Percentiles rank a stretch among this genome's conserved stretches.
Evolutionary conservation across 2,888 invertebrate species (phyloP).

Genomic region (Acrocyrtus sp.): DNA sequence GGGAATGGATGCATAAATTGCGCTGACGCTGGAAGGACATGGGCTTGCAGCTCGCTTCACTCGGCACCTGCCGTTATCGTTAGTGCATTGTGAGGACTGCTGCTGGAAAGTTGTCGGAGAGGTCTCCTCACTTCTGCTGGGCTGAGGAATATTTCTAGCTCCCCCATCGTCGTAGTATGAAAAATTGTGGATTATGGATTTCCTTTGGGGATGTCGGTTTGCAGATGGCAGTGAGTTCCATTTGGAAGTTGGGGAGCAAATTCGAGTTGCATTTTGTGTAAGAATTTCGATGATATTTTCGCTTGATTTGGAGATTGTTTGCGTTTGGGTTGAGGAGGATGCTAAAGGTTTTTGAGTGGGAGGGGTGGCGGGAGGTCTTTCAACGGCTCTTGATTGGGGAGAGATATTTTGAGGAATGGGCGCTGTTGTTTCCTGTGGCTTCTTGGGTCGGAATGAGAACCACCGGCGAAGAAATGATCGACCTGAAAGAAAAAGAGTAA

Average conservation of each 20-base stretch:
- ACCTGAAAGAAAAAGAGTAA: constrained; percentile 16
- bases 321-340: background rate
- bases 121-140: background rate
- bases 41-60: constrained; percentile 6
- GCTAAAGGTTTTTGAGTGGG: background rate
- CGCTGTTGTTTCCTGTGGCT: background rate
- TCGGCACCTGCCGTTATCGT: background rate
- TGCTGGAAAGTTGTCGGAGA: background rate
- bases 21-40: constrained; percentile 14
- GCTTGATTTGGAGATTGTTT: background rate
- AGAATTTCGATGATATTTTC: background rate
- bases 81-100: background rate
- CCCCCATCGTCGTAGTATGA: constrained; percentile 15
- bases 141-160: too few relatives aligned
- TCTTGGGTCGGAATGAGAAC: constrained; percentile 42
- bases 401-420: background rate
- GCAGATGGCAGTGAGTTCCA: constrained; percentile 30
- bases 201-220: background rate
- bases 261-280: background rate
- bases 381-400: too few relatives aligned
- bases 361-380: background rate
- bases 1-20: constrained; percentile 49
- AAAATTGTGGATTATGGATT: constrained; percentile 12
- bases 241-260: background rate
- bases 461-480: constrained; percentile 45